Percentiles rank a stretch among this genome's conserved stretches.
These are phyloP conservation scores for Laticauda laticaudata DNA, from an alignment of 2,113 vertebrate species.

Conservation along the genomic window DNA sequence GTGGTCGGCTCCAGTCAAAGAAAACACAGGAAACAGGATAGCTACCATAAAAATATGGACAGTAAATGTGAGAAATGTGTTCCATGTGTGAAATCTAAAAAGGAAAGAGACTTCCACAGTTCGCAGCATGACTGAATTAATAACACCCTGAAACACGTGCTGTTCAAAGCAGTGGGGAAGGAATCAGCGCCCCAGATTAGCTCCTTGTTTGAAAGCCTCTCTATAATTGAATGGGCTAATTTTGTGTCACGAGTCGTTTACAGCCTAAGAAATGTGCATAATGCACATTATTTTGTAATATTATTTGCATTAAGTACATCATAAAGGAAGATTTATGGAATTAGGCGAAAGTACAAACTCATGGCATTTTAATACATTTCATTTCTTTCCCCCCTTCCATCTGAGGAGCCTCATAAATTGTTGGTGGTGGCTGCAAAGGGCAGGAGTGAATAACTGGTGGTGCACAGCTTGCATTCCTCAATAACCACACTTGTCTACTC, in stretches of 20 bases:
- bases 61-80: slow-evolving; percentile 33
- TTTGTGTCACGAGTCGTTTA: slow-evolving; percentile 57
- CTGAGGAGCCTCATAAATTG: slow-evolving; percentile 17
- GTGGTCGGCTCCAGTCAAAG: slow-evolving; percentile 6
- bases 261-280: slow-evolving; percentile 47
- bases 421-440: background rate
- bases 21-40: accelerated
- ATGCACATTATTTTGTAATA: slow-evolving; percentile 51
- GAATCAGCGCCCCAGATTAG: slow-evolving; percentile 63
- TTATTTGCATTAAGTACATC: slow-evolving; percentile 52
- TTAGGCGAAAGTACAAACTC: slow-evolving; percentile 39
- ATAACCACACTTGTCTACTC: background rate
- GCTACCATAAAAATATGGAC: slow-evolving; percentile 17
- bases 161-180: slow-evolving; percentile 51
- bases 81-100: slow-evolving; percentile 45
- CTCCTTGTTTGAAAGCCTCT: slow-evolving; percentile 56
- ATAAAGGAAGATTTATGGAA: slow-evolving; percentile 35
- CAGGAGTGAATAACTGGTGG: background rate
- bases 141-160: slow-evolving; percentile 33
- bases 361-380: slow-evolving; percentile 53
- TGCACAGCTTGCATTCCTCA: background rate
- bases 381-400: background rate
- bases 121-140: slow-evolving; percentile 35
- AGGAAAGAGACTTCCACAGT: slow-evolving; percentile 7
- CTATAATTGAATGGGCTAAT: slow-evolving; percentile 55